Evolutionary conservation across 2,113 vertebrate species (phyloP).

Genomic region (Gymnorhina tibicen): DNA sequence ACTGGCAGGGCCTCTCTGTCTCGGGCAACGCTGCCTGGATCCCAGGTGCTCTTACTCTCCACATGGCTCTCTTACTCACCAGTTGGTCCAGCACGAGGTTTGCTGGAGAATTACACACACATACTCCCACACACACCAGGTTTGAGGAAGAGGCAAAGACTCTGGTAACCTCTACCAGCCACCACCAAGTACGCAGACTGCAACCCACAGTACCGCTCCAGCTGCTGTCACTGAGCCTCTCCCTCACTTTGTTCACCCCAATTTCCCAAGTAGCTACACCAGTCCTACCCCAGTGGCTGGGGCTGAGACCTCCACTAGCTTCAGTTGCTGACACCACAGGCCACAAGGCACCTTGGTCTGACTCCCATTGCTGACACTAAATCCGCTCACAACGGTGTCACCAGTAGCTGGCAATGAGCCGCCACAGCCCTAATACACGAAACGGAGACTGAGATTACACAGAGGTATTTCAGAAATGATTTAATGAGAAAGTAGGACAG

Average conservation of each 20-base stretch:
- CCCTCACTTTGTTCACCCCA: background rate
- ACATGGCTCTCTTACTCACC: background rate
- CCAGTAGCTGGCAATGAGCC: background rate
- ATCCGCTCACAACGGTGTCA: background rate
- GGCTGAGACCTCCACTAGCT: background rate
- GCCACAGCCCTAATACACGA: background rate
- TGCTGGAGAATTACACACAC: background rate
- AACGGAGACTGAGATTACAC: background rate
- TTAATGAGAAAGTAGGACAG: background rate
- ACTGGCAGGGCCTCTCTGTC: background rate
- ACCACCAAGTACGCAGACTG: fast-evolving
- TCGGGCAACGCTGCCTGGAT: background rate
- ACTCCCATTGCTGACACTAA: background rate
- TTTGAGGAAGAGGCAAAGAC: background rate
- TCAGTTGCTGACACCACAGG: background rate
- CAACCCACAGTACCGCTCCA: background rate
- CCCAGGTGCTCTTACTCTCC: background rate
- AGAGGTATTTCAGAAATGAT: background rate
- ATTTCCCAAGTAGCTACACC: background rate
- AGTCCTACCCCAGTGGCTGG: background rate
- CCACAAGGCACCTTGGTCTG: background rate
- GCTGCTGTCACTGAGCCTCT: fast-evolving
- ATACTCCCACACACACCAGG: fast-evolving
- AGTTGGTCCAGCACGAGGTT: background rate
- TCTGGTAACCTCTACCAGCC: background rate